phyloP scores from a whole-genome alignment of 2,113 vertebrate genomes.

The Syngnathus typhle region DNA sequence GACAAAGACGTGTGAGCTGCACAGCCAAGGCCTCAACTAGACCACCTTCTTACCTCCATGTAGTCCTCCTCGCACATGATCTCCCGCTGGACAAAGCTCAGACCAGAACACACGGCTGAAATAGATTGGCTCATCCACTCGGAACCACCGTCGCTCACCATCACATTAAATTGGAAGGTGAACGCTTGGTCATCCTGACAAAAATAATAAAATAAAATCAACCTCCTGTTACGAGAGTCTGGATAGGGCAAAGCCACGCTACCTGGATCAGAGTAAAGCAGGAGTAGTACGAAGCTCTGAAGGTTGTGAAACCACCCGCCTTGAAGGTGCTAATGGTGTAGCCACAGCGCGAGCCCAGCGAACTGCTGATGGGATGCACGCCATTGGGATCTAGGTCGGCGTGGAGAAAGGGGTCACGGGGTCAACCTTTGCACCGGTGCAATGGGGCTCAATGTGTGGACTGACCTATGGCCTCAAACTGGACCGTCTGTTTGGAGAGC shows the following conservation, averaged over 20 bases:
- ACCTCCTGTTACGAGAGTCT: neutral
- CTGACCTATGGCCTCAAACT: constrained; percentile 51
- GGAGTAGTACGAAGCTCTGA: constrained; percentile 57
- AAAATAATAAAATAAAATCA: neutral
- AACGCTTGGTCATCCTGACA: constrained; percentile 47
- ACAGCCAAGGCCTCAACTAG: neutral
- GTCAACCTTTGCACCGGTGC: neutral
- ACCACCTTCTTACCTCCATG: constrained; percentile 47
- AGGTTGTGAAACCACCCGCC: constrained; percentile 22
- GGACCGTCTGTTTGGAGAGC: constrained; percentile 10
- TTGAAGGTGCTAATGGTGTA: constrained; percentile 44
- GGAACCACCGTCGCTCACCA: constrained; percentile 9
- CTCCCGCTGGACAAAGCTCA: constrained; percentile 44
- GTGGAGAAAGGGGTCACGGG: neutral
- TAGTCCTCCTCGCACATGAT: constrained; percentile 58
- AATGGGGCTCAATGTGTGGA: neutral
- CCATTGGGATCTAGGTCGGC: constrained; percentile 30
- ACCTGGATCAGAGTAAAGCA: constrained; percentile 56
- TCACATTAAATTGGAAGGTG: constrained; percentile 46
- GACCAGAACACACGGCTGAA: constrained; percentile 32
- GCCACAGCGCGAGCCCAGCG: constrained; percentile 38
- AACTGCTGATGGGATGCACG: constrained; percentile 23
- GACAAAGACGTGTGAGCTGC: neutral
- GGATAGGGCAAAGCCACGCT: too few species aligned
- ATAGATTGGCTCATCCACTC: constrained; percentile 22